Base-by-base conservation (phyloP, 2,888 invertebrate genomes). In the Cantharis flavilabris region DNA sequence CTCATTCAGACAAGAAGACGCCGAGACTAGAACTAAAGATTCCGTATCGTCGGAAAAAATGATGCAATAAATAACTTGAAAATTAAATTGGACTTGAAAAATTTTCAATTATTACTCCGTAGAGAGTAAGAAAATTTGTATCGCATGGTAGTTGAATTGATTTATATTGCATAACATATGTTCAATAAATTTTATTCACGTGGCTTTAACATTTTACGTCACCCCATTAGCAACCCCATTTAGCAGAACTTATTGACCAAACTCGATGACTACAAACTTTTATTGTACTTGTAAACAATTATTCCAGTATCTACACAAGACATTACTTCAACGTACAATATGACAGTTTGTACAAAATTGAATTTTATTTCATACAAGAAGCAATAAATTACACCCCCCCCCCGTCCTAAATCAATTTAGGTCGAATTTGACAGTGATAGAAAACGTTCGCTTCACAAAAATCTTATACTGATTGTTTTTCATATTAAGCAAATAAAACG, bases 181-280 rank as follows among this genome's bases (percentile, higher is more conserved):
- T 49, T 49, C 49, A 49, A 49, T 49, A 49, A 49, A 49, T 7
- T 49, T n/a, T n/a, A n/a, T 49, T 49, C 49, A n/a, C 49, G 49
- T 49, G 49, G 49, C 49, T n/a, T 49, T 49, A 49, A 71, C 16
- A 18, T 62, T 26, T 30, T 63, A 71, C 14, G 73, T 76, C 49
- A 72, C 67, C 49, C 67, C 65, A 70, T 62, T 78, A 74, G 78
- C 78, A 76, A 78, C 80, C 79, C 78, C 76, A 75, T 78, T 72
- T 72, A 77, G 70, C 62, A 28, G 73, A 76, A 80, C 78, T 81
- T 81, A 81, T 81, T 79, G 80, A 81, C 80, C 79, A 81, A 81
- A 81, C 80, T 73, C 62, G 76, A 76, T 80, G 78, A 80, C 78
- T 79, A 72, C 70, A 70, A 76, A 70, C 67, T 74, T 76, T 73